Evolutionary conservation across 2,888 invertebrate genomes (phyloP).

Genomic region (Aelia acuminata): DNA sequence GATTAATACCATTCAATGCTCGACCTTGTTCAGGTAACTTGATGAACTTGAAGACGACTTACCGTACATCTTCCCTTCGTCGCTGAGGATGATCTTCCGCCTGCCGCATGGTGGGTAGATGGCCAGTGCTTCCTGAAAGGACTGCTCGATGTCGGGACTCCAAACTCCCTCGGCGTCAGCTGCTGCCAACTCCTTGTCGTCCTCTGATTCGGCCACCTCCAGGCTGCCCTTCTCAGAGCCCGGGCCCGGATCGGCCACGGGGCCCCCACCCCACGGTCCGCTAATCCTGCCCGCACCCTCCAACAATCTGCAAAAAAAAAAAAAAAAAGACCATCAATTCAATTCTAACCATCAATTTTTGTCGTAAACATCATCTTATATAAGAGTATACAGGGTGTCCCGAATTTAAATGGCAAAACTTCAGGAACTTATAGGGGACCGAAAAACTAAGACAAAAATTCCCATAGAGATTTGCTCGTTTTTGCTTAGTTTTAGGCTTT

Average conservation of each 20-base stretch:
- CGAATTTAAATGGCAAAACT: too few relatives aligned
- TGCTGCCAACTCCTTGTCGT: conserved; percentile 92
- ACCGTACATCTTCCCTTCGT: conserved; percentile 99
- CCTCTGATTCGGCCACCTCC: conserved; percentile 93
- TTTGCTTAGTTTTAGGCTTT: too few relatives aligned
- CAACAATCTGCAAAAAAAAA: conserved; percentile 69
- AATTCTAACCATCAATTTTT: too few relatives aligned
- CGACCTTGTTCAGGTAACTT: background rate
- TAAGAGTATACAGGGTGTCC: too few relatives aligned
- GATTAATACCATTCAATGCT: too few relatives aligned
- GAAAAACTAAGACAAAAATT: too few relatives aligned
- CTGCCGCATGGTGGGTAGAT: conserved; percentile 99
- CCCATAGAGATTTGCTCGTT: too few relatives aligned
- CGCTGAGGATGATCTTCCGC: conserved; percentile 99
- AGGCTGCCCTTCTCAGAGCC: conserved; percentile 89
- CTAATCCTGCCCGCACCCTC: conserved; percentile 94
- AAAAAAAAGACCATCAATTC: background rate
- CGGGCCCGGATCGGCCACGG: conserved; percentile 83
- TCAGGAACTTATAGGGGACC: too few relatives aligned
- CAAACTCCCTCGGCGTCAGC: conserved; percentile 99
- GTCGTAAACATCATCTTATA: too few relatives aligned
- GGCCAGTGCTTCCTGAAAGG: conserved; percentile 99
- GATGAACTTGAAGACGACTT: conserved; percentile 72
- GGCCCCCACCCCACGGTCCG: conserved; percentile 82
- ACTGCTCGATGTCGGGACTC: conserved; percentile 99